Evolutionary conservation across 2,888 invertebrate genomes (phyloP).

Genomic region (Pecten maximus): DNA sequence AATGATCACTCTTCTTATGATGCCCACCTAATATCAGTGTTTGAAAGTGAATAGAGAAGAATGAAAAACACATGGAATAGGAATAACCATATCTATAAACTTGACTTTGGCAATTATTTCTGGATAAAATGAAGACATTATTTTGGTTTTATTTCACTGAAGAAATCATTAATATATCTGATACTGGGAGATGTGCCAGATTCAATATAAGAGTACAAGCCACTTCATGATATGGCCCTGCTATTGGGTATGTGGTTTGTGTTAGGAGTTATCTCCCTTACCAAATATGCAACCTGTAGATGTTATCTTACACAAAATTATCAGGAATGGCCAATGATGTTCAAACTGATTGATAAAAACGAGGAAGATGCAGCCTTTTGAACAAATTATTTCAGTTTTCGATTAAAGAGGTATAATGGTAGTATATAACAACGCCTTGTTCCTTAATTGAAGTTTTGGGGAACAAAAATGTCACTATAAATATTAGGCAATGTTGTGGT

Average conservation of each 20-base stretch:
- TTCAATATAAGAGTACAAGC: background rate
- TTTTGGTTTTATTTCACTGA: background rate
- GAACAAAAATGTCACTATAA: too few relatives aligned
- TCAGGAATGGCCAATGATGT: background rate
- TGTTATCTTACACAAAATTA: background rate
- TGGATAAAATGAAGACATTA: background rate
- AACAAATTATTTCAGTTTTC: background rate
- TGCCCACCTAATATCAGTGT: background rate
- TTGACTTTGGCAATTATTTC: background rate
- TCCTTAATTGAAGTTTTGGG: too few relatives aligned
- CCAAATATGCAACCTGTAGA: background rate
- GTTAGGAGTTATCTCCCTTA: background rate
- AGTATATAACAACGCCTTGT: too few relatives aligned
- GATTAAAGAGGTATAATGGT: too few relatives aligned
- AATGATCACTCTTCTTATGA: background rate
- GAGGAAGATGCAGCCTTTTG: background rate
- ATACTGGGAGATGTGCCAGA: background rate
- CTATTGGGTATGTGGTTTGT: too few relatives aligned
- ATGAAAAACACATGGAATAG: background rate
- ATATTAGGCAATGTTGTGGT: constrained; percentile 17
- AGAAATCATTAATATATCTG: background rate
- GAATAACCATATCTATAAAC: background rate
- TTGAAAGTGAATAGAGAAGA: background rate
- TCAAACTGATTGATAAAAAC: background rate
- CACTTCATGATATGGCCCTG: background rate